Evolutionary conservation across 2,113 vertebrate genomes (phyloP), one percentile per base, ranked within the genome.

Genomic region (Psittacus erithacus): DNA sequence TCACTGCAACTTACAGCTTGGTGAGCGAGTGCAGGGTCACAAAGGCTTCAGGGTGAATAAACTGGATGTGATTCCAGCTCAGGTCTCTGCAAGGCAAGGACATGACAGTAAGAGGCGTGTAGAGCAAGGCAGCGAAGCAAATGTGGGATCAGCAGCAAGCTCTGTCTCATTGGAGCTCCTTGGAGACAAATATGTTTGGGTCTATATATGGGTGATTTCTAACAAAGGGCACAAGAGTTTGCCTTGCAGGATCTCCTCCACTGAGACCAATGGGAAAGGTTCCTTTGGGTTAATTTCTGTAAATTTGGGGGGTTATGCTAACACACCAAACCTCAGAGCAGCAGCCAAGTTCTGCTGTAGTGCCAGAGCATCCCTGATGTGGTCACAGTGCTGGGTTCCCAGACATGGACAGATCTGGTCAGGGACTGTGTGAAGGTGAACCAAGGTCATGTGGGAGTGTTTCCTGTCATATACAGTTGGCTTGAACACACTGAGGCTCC

Each of bases 31-130:
- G 98, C 70, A 99, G 98, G 7, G 98, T 98, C 27, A 93, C 92
- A 50, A 99, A 99, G 75, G 99, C 99, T 65, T 99, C 98, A 1
- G 98, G 97, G 93, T 99, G 99, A 81, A 99, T 99, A 87, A 97
- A 98, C 52, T 98, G 97, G 53, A 99, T 99, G 88, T 67, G 84
- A 71, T 99, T 99, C 98, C 99, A 99, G 79, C 99, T 99, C 47
- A 99, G 97, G 96, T 99, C 99, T 63, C 99, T 99, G 96, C 3
- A 82, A 96, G 44, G n/a, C 57, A 96, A 97, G 71, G 83, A 92
- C 50, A 88, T 16, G 35, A 4, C 12, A 29, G 65, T 96, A 7
- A 95, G 84, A 50, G 23, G 35, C 28, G 7, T 20, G 62, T n/a
- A 90, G 62, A 88, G 33, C 38, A 83, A 57, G 41, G 25, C 49